phyloP scores from a whole-genome alignment of 2,797 vertebrate genomes.

The Staurois parvus region DNA sequence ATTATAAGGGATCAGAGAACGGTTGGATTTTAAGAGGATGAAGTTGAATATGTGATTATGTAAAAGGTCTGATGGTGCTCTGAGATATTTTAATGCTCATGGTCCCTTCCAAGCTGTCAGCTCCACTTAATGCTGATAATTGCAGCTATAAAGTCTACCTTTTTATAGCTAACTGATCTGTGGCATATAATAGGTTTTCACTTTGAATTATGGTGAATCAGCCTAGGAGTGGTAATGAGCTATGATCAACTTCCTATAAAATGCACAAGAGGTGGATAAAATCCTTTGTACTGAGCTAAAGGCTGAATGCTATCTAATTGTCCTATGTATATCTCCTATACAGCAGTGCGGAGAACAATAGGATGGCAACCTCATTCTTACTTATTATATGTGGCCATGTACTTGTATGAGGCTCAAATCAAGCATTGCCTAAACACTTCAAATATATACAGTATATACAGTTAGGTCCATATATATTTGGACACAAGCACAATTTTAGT shows the following conservation, averaged over 20 bases:
- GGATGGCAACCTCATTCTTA: neutral
- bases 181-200: constrained; percentile 52
- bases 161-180: constrained; percentile 62
- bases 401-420: no score
- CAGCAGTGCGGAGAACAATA: neutral
- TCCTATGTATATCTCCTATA: neutral
- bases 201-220: constrained; percentile 39
- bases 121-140: constrained; percentile 69
- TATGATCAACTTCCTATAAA: neutral
- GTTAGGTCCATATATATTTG: no score
- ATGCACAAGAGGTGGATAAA: neutral
- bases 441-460: no score
- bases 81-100: constrained; percentile 65
- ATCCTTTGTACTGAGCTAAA: neutral
- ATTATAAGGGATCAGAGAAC: constrained; percentile 59
- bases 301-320: neutral
- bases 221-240: constrained; percentile 13
- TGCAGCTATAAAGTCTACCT: constrained; percentile 57
- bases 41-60: constrained; percentile 55
- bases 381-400: no score
- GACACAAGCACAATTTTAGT: no score
- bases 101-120: constrained; percentile 64
- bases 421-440: no score
- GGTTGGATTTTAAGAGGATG: constrained; percentile 58
- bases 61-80: constrained; percentile 53